Evolutionary conservation across 2,888 invertebrate species (phyloP).

Genomic region (Desoria tigrina): DNA sequence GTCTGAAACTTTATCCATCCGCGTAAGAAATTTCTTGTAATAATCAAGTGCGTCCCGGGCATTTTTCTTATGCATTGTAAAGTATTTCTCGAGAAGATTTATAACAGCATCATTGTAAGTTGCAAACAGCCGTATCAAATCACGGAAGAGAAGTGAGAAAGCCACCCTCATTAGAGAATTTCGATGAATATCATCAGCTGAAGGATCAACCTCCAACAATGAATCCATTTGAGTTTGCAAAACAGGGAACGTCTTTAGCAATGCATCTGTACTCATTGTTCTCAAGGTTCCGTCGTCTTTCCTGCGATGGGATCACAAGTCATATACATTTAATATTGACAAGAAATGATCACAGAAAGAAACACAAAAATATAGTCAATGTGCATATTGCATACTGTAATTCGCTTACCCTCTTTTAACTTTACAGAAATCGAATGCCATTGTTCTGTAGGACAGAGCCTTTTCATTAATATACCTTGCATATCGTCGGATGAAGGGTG

Average conservation of each 20-base stretch:
- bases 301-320: slow-evolving; percentile 59
- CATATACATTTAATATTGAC: slow-evolving; percentile 14
- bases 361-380: too few relatives aligned
- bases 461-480: slow-evolving; percentile 99
- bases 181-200: slow-evolving; percentile 85
- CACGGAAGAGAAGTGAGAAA: slow-evolving; percentile 97
- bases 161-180: slow-evolving; percentile 99
- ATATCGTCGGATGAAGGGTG: slow-evolving; percentile 96
- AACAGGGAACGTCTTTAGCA: slow-evolving; percentile 92
- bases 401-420: slow-evolving; percentile 89
- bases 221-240: slow-evolving; percentile 94
- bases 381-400: neutral
- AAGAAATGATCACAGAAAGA: slow-evolving; percentile 5
- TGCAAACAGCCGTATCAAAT: slow-evolving; percentile 97
- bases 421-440: slow-evolving; percentile 99
- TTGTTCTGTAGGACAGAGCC: slow-evolving; percentile 94
- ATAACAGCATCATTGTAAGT: slow-evolving; percentile 99
- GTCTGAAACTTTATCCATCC: slow-evolving; percentile 98
- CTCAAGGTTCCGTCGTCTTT: slow-evolving; percentile 96
- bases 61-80: slow-evolving; percentile 99
- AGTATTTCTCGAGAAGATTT: slow-evolving; percentile 97
- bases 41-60: slow-evolving; percentile 95
- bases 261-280: slow-evolving; percentile 95
- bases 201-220: slow-evolving; percentile 94
- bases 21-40: slow-evolving; percentile 96